These are phyloP conservation scores for Agrotis ipsilon DNA, from an alignment of 2,888 invertebrate genomes.

Conservation along the genomic window DNA sequence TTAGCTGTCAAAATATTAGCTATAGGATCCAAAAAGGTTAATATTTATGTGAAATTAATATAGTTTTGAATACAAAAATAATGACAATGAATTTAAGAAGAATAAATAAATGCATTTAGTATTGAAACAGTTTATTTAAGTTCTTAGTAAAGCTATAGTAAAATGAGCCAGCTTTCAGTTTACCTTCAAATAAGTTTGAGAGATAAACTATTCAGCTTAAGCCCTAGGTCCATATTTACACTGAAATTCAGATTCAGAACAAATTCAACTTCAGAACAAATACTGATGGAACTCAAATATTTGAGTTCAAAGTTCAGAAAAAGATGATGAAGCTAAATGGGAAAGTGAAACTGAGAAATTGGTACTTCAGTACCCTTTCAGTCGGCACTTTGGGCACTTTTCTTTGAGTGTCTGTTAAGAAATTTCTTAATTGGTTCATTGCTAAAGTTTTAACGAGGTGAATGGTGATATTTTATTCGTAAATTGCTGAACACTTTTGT, in stretches of 20 bases:
- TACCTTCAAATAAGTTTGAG: slow-evolving; percentile 3
- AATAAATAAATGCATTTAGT: too few species aligned
- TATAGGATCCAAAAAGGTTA: too few species aligned
- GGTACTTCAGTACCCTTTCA: slow-evolving; percentile 31
- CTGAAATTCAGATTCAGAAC: slow-evolving; percentile 14
- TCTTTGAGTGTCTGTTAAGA: slow-evolving; percentile 56
- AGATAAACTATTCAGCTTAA: slow-evolving; percentile 6
- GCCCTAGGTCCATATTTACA: slow-evolving; percentile 13
- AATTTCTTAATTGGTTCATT: slow-evolving; percentile 66
- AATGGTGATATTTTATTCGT: slow-evolving; percentile 55
- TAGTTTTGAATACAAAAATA: too few species aligned
- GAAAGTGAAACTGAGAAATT: slow-evolving; percentile 45
- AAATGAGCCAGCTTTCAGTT: neutral
- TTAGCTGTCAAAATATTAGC: too few species aligned
- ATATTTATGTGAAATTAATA: too few species aligned
- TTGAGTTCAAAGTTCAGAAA: slow-evolving; percentile 19
- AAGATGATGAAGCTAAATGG: slow-evolving; percentile 25
- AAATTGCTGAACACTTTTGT: slow-evolving; percentile 36
- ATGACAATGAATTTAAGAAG: too few species aligned
- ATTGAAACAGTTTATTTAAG: too few species aligned
- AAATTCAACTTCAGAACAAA: slow-evolving; percentile 5
- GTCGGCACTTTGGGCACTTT: slow-evolving; percentile 43
- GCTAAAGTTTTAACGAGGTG: slow-evolving; percentile 65
- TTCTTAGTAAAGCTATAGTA: too few species aligned
- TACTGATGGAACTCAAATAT: slow-evolving; percentile 38